Evolutionary conservation across 2,888 invertebrate genomes (phyloP), one percentile per base, ranked within the genome.

Genomic region (Drosophila testacea): DNA sequence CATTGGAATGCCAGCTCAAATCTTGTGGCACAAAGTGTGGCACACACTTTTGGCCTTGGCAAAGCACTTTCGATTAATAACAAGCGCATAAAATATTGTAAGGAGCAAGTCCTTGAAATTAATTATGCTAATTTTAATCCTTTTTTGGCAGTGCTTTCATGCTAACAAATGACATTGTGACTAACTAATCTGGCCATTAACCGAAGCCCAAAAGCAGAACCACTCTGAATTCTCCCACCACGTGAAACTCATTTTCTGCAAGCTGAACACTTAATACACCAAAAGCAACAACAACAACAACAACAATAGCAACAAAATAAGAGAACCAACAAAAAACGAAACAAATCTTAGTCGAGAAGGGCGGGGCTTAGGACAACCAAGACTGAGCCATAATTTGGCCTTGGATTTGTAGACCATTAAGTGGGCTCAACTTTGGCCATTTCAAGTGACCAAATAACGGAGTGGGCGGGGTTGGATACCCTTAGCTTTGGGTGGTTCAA

Each of bases 51-150:
- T 47, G 60, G 50, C 56, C 47, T 47, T 46, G 47, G 28, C 2
- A 10, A 11, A 52, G 32, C 47, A 44, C 36, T 73, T 54, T 81
- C 78, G 78, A 87, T 86, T 73, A 86, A 86, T 87, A 86, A 81
- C 64, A 51, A 36, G 50, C 6, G 46, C 44, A 56, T 62, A 59
- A 57, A 69, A 27, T 56, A 60, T 72, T 72, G 46, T 66, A 72
- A 48, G 66, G 39, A 47, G 52, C 48, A 73, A 78, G 48, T 68
- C 79, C 54, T 63, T 50, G 61, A 74, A 84, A 88, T 85, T 82
- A 82, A 82, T 88, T 88, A 76, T 79, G 83, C 76, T 85, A 76
- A 73, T 88, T 77, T 85, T 76, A 88, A 82, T 69, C 83, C 86
- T 82, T 82, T 88, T 85, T 46, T 75, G 83, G 73, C 83, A 60